phyloP scores from a whole-genome alignment of 2,113 vertebrate genomes.

The Alligator mississippiensis region DNA sequence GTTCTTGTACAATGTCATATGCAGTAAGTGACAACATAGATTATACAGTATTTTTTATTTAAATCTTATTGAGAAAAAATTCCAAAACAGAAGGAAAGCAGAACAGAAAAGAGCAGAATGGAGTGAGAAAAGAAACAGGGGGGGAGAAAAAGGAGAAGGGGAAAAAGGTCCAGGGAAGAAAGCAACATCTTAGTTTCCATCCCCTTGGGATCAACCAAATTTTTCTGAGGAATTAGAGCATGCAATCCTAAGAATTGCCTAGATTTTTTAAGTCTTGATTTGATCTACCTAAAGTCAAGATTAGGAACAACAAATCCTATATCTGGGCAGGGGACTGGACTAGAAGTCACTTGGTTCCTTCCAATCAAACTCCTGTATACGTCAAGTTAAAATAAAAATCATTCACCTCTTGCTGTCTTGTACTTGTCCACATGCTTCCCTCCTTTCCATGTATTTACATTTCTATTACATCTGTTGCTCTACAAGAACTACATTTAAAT shows the following conservation, averaged over 20 bases:
- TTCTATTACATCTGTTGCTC: constrained; percentile 24
- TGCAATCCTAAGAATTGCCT: constrained; percentile 52
- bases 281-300: constrained; percentile 30
- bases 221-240: constrained; percentile 40
- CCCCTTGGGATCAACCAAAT: constrained; percentile 52
- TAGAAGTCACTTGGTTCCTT: no score
- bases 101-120: constrained; percentile 3
- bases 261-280: not conserved
- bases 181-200: constrained; percentile 21
- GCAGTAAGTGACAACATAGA: constrained; percentile 39
- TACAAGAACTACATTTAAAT: not conserved
- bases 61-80: constrained; percentile 47
- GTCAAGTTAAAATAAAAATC: constrained; percentile 45
- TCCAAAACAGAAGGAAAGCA: not conserved
- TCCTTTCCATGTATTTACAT: constrained; percentile 58
- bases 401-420: constrained; percentile 67
- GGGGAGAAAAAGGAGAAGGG: not conserved
- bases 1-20: constrained; percentile 15
- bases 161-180: no score
- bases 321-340: no score
- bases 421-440: constrained; percentile 57
- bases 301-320: no score
- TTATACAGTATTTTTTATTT: constrained; percentile 56
- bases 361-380: not conserved
- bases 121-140: not conserved